These are phyloP conservation scores for Nymphicus hollandicus DNA, from an alignment of 2,113 vertebrate genomes.

Conservation along the genomic window DNA sequence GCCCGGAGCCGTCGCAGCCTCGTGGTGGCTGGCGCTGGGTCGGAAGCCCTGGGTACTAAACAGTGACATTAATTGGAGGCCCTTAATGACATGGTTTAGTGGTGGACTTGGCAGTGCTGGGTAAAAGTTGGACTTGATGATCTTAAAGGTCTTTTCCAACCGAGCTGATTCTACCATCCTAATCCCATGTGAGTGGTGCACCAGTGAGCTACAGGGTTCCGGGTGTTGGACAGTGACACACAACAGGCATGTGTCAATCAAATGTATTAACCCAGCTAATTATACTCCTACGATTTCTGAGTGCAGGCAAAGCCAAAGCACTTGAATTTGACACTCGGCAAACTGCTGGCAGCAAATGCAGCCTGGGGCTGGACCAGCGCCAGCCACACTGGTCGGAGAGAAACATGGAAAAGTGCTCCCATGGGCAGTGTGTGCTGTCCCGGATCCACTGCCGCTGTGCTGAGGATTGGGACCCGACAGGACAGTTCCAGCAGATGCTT, in stretches of 20 bases:
- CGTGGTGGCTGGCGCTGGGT: background rate
- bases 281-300: background rate
- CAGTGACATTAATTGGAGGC: background rate
- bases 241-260: background rate
- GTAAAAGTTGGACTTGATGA: background rate
- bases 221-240: background rate
- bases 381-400: background rate
- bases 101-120: background rate
- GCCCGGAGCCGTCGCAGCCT: background rate
- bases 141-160: background rate
- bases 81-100: background rate
- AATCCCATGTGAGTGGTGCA: background rate
- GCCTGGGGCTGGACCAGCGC: background rate
- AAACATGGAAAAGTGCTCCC: background rate
- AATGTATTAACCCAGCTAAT: background rate
- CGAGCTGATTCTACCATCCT: background rate
- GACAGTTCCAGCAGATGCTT: background rate
- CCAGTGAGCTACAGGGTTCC: background rate
- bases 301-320: background rate
- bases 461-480: background rate
- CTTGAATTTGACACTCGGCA: background rate
- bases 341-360: background rate
- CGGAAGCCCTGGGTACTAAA: background rate
- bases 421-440: rapidly evolving
- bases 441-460: rapidly evolving